Evolutionary conservation across 2,113 vertebrate species (phyloP).

Genomic region (Falcunculus frontatus): DNA sequence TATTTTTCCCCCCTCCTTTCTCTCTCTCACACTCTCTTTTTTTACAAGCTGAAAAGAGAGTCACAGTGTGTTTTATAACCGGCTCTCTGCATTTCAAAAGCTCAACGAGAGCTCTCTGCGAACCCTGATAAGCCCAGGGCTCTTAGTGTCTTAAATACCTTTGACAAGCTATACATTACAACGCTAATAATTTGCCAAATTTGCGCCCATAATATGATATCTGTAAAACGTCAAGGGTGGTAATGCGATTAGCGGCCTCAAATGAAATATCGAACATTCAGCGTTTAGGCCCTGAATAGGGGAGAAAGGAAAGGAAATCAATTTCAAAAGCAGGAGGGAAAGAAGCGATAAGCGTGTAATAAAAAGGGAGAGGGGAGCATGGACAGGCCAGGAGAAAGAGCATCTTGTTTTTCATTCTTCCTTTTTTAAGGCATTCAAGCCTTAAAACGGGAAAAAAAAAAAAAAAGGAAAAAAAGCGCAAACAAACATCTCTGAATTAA

Average conservation of each 20-base stretch:
- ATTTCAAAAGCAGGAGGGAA: constrained; percentile 84
- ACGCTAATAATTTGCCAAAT: constrained; percentile 89
- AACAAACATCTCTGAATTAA: not conserved
- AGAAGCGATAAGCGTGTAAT: constrained; percentile 83
- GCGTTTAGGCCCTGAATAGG: constrained; percentile 83
- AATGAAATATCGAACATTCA: constrained; percentile 91
- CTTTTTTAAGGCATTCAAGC: constrained; percentile 20
- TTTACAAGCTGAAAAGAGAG: constrained; percentile 78
- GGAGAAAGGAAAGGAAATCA: constrained; percentile 86
- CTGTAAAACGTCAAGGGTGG: constrained; percentile 88
- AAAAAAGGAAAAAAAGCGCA: rapidly evolving
- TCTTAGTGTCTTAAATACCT: constrained; percentile 83
- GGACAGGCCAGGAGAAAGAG: constrained; percentile 66
- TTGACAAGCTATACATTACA: constrained; percentile 88
- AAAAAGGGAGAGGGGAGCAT: constrained; percentile 74
- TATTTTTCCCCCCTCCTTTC: constrained; percentile 62
- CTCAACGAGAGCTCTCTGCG: constrained; percentile 79
- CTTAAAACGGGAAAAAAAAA: not conserved
- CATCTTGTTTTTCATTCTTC: constrained; percentile 59
- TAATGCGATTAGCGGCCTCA: constrained; percentile 89
- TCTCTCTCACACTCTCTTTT: constrained; percentile 55
- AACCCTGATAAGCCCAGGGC: constrained; percentile 86
- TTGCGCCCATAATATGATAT: constrained; percentile 89
- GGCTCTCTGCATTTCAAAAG: constrained; percentile 82
- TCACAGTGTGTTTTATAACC: constrained; percentile 81